Percentiles rank a stretch among this genome's conserved stretches.
phyloP scores from a whole-genome alignment of 2,888 invertebrate species.

The Patella caerulea region DNA sequence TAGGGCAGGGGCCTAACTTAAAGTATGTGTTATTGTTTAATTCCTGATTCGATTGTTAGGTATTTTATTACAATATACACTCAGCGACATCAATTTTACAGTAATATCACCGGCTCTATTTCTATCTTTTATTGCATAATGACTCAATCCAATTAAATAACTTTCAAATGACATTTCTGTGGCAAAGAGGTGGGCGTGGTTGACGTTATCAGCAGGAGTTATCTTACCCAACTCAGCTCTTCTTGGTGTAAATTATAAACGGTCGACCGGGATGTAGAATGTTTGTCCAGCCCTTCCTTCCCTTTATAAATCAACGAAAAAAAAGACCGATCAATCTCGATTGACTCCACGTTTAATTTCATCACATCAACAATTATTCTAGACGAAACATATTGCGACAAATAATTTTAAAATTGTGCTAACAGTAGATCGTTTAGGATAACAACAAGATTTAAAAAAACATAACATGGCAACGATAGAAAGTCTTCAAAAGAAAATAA shows the following conservation, averaged over 20 bases:
- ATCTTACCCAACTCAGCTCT: no score
- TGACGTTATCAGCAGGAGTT: no score
- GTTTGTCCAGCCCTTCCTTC: background rate
- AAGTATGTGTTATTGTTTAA: no score
- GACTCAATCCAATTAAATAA: no score
- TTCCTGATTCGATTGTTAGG: no score
- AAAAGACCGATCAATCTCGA: background rate
- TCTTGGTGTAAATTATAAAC: background rate
- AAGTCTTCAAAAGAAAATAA: constrained; percentile 76
- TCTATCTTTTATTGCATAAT: no score
- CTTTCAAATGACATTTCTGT: no score
- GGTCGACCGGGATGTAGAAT: background rate
- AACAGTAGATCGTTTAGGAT: background rate
- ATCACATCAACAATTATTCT: background rate
- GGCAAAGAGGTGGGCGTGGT: no score
- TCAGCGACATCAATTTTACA: no score
- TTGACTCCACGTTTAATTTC: background rate
- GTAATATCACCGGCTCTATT: no score
- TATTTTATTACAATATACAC: no score
- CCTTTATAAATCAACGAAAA: background rate
- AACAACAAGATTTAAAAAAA: background rate
- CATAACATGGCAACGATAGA: constrained; percentile 70
- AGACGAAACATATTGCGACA: background rate
- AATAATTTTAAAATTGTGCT: background rate
- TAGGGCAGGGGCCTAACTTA: no score